Base-by-base conservation (phyloP, 64 coral and sea anemone species). In the Actinia tenebrosa region DNA sequence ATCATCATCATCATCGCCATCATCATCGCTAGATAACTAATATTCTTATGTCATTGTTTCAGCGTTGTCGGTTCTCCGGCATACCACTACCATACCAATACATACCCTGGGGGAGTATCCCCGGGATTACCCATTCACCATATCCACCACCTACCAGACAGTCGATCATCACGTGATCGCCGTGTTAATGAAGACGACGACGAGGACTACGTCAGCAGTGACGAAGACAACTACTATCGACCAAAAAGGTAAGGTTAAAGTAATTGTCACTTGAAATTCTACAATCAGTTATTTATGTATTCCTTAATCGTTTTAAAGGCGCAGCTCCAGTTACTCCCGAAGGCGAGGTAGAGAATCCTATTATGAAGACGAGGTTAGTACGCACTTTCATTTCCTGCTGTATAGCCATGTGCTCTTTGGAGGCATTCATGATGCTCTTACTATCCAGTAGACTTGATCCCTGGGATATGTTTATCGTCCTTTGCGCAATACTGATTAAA, bases 61-160 rank as follows among this genome's bases (percentile, higher is more conserved):
- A 75, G 69, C 2, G n/a, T 75, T 0, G 1, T 50, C 45, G 50
- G 43, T 81, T 20, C 79, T 8, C 79, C 79, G 7, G 79, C 50
- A 3, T 50, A 81, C 45, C 79, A 81, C 46, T 81, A 81, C 79
- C 79, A 81, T 81, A 81, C 79, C 16, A 81, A 53, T 82, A 91
- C 89, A 19, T 80, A 91, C 85, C 75, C 90, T 50, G 90, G 90
- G 5, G 60, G 58, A 60, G 71, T 87, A 55, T 79, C 60, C 53
- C 71, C 86, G 77, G 86, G 83, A 30, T 56, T 91, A 27, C 86
- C 94, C 0, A 86, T 96, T 7, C 94, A 96, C 80, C 94, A 96
- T 10, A 88, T 96, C 18, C 94, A 96, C 43, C 94, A 96, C 71
- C 58, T 93, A 20, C 94, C 94, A 20, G 86, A 84, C 47, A 77